Base-by-base conservation (phyloP, 2,888 invertebrate species). In the Dorcus parallelipipedus region DNA sequence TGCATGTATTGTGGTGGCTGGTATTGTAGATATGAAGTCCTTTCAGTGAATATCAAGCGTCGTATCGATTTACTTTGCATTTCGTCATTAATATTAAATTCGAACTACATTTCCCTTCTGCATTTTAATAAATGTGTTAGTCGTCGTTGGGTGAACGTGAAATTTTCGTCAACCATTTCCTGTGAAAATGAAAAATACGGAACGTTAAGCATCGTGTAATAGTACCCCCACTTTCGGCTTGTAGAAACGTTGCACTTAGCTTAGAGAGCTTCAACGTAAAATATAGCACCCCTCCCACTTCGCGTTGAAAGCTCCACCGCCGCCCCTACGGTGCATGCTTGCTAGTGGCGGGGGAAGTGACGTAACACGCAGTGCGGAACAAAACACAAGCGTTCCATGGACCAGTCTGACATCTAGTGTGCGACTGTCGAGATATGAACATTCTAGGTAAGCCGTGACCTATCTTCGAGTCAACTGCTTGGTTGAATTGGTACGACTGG, bases 351-450 rank as follows among this genome's bases (percentile, higher is more conserved):
- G 71, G 69, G 64, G 56, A 60, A 60, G 73, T 78, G 76, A 78
- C 78, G 78, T 78, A 75, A 71, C 75, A 73, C 72, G 74, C 75
- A 73, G 76, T 78, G 77, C 78, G 77, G 78, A 78, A 77, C 76
- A 77, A 77, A 77, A 76, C 74, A 76, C 73, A 70, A 69, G 69
- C 74, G 73, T 66, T 69, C 67, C 67, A 67, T 69, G 68, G 67
- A 74, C 71, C 76, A 76, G 76, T 76, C 75, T 72, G 77, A 77
- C 77, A 78, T 78, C 77, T 78, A 75, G 76, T 77, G 78, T 77
- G 74, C 73, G 70, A 69, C 74, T 70, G 77, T 75, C 72, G 76
- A 78, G 78, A 77, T 77, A 79, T 78, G 78, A 78, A 78, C 77
- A 78, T 78, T 75, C 74, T 78, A 78, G 78, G 78, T 78, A 78